phyloP scores from a whole-genome alignment of 2,888 invertebrate species.

The Tetranychus piercei region DNA sequence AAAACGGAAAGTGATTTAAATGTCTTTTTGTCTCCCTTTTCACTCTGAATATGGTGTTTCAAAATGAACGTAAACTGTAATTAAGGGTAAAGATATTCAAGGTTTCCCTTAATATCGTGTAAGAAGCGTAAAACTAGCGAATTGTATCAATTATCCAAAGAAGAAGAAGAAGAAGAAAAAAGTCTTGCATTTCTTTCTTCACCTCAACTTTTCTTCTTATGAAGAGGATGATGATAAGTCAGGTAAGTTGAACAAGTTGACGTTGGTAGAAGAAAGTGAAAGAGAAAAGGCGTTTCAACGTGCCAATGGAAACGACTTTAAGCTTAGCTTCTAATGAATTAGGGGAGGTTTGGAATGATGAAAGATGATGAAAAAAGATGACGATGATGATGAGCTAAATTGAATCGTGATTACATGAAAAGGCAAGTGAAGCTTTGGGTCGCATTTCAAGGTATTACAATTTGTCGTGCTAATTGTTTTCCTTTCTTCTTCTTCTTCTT shows the following conservation, averaged over 20 bases:
- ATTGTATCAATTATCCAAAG: background rate
- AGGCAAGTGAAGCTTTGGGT: background rate
- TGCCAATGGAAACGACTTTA: background rate
- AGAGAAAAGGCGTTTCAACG: background rate
- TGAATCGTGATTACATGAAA: background rate
- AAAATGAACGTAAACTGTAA: background rate
- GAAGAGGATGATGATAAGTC: background rate
- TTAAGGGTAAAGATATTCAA: background rate
- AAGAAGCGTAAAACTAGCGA: background rate
- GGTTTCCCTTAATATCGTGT: background rate
- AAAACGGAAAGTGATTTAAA: too few species aligned
- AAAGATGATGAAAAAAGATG: background rate
- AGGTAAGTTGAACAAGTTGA: background rate
- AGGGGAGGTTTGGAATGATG: slow-evolving; percentile 5
- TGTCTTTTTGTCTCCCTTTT: too few species aligned
- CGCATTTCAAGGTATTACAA: background rate
- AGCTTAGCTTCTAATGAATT: background rate
- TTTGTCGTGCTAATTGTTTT: background rate
- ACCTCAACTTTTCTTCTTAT: background rate
- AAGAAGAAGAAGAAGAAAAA: background rate
- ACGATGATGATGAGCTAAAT: background rate
- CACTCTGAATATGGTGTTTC: background rate
- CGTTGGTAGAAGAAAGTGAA: background rate
- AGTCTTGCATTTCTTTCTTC: background rate
- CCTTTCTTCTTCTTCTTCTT: background rate